Evolutionary conservation across 2,888 invertebrate genomes (phyloP), one percentile per base, ranked within the genome.

Genomic region (Pachymerium ferrugineum): DNA sequence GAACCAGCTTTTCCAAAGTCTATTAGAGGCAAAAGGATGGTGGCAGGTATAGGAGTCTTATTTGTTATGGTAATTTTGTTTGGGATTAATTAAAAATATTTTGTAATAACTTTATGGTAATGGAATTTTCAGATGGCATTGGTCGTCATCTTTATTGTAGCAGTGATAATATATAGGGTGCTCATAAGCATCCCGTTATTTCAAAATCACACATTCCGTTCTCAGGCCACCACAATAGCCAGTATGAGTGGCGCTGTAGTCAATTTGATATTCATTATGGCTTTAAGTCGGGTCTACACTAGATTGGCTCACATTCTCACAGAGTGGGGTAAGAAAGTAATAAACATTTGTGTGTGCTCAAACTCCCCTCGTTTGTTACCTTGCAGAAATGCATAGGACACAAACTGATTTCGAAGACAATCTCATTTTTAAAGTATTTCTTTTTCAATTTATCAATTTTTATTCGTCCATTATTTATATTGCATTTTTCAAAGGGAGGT

Each of bases 391-490:
- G 83, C 83, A 83, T 77, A 79, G 85, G 30, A 87, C 87, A 1
- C 86, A 87, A 79, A 83, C 84, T 16, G 86, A 87, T 76, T 87
- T 86, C 78, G 87, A 88, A 78, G 85, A 86, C 80, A 86, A 85
- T 77, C 83, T 86, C 77, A 87, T 87, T 28, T 83, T 87, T 80
- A 87, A 87, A 81, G 84, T 87, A 74, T 87, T 87, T 81, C 81
- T 86, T 73, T 86, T 87, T 78, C 86, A 87, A 80, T 87, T 87
- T 80, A 85, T 87, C 80, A 88, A 87, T 80, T 87, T 84, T 80
- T 87, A 87, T 80, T 86, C 86, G 1, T 86, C 87, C 42, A 84
- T 87, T 75, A 84, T 87, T 80, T 88, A 87, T 81, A 87, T 87
- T 75, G 87, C 87, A 3, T 88, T 88, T 80, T 85, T 87, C 81